These are phyloP conservation scores for Hemibates koningsi DNA, from an alignment of 2,113 vertebrate genomes.

Conservation along the genomic window DNA sequence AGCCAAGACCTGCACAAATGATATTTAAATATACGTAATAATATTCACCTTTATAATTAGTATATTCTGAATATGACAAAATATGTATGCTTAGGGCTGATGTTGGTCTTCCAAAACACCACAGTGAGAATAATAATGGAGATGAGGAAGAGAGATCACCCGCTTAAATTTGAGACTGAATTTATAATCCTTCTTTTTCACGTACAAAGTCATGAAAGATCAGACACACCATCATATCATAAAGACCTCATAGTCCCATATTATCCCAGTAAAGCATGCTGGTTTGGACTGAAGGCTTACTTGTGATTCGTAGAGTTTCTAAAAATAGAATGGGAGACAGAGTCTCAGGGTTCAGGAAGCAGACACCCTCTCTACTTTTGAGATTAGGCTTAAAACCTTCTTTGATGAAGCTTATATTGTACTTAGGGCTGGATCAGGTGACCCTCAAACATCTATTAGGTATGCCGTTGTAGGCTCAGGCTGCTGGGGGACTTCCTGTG, in stretches of 20 bases:
- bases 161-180: neutral
- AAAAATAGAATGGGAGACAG: neutral
- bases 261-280: neutral
- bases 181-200: neutral
- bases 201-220: neutral
- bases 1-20: slow-evolving; percentile 75
- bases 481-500: fast-evolving
- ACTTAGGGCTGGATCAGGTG: neutral
- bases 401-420: neutral
- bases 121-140: neutral
- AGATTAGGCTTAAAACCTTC: neutral
- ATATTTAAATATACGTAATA: neutral
- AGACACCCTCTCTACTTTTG: neutral
- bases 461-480: neutral
- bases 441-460: neutral
- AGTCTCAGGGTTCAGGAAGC: neutral
- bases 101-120: neutral
- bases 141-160: neutral
- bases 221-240: neutral
- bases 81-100: neutral
- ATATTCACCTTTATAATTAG: neutral
- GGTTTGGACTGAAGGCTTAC: neutral
- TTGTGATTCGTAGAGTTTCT: neutral
- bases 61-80: neutral
- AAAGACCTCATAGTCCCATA: neutral